Evolutionary conservation across 2,797 vertebrate species (phyloP), one percentile per base, ranked within the genome.

Genomic region (Darevskia mixta): DNA sequence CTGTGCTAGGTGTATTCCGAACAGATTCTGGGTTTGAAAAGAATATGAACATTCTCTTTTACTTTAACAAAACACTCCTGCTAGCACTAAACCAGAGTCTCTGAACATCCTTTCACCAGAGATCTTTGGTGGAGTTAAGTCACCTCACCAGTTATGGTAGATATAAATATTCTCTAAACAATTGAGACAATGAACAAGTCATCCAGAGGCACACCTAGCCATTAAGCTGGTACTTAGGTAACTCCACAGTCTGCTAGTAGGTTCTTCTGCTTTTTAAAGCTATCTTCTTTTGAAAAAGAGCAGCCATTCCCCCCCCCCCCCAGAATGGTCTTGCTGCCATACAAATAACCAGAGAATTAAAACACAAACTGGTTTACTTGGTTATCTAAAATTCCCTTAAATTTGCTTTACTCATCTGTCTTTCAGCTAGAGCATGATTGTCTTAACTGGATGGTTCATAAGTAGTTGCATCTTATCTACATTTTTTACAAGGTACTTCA

Each of bases 1-100:
- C 99, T 0, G 98, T 97, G 94, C 97, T 98, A 45, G 99, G 98
- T 15, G 98, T 98, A 91, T 98, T 99, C 93, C 98, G 98, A 90
- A 99, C 97, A 0, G 98, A 99, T 92, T 99, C 99, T 99, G 96
- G 15, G 92, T 90, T 75, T 81, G 89, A 20, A 90, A 87, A 77
- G 61, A 49, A 41, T 38, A 64, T 1, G 83, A 0, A 15, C 4
- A 11, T 25, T 67, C 45, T 29, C 7, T 55, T 66, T 73, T 75
- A 73, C 8, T 73, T 88, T 69, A n/a, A 25, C 7, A 9, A 6
- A 55, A 85, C 18, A 25, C 6, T 15, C 27, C 58, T 3, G n/a
- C 32, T 72, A 58, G 29, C 18, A 45, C 29, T 13, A 41, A 45
- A 8, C 27, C 3, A 55, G 23, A 27, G 17, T 49, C 20, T 49